Base-by-base conservation (phyloP, 2,113 vertebrate species). In the Xiphorhynchus elegans region DNA sequence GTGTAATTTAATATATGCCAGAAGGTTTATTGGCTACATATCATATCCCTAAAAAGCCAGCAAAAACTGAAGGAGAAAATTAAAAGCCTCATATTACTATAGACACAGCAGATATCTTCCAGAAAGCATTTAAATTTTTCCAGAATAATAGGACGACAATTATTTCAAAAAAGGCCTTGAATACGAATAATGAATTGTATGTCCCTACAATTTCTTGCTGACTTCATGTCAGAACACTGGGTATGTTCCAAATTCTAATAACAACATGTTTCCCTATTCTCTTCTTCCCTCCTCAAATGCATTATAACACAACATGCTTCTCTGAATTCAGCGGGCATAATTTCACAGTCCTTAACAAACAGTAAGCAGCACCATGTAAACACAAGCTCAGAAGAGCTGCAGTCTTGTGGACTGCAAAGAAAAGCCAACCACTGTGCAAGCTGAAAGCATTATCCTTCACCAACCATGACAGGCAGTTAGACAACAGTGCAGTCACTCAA, bases 261-360 rank as follows among this genome's bases (percentile, higher is more conserved):
- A 52, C 21, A 23, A 76, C 15, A 18, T n/a, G 46, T 80, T 78
- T 73, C 11, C 19, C 60, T 14, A 26, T 87, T 77, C 63, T 77
- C 16, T 10, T 50, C 16, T 33, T 86, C 75, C n/a, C 23, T 66
- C 44, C 12, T 18, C n/a, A 67, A 66, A 84, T 66, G 6, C n/a
- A n/a, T 20, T 53, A 6, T 6, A 69, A 28, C 28, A 60, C 15
- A 55, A 40, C 11, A 11, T 7, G 12, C 26, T 82, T 31, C 49
- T 55, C 29, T 4, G 2, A 81, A 87, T 24, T 33, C 1, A 0
- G 19, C 3, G 6, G n/a, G 8, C 11, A 18, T 37, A 17, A 74
- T 73, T 86, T 80, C 17, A 18, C 7, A 84, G 14, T 6, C 35
- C 55, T 42, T 69, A 64, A 49, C 17, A n/a, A 89, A 69, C 15